A percentile compares a stretch with the other conserved stretches of the same genome.
phyloP scores from a whole-genome alignment of 2,888 invertebrate genomes.

The Mythimna pallens region DNA sequence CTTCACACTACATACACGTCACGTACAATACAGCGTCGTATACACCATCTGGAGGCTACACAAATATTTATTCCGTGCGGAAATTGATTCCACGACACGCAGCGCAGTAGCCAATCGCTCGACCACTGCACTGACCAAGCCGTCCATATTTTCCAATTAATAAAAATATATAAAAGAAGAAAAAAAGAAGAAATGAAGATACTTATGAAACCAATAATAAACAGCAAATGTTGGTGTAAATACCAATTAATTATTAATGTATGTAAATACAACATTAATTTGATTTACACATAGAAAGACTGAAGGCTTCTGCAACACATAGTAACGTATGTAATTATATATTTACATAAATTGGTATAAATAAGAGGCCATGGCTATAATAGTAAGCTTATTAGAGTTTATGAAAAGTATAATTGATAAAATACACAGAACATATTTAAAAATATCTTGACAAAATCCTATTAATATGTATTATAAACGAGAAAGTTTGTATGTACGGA shows the following conservation, averaged over 20 bases:
- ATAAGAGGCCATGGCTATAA: conserved; percentile 18
- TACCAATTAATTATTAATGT: conserved; percentile 7
- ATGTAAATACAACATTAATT: conserved; percentile 18
- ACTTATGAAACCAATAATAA: neutral
- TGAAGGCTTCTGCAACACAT: conserved; percentile 23
- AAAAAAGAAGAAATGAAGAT: neutral
- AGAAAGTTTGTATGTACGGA: too few species aligned
- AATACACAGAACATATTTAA: neutral
- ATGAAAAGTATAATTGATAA: conserved; percentile 11
- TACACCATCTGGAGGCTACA: too few species aligned
- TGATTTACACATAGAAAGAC: conserved; percentile 12
- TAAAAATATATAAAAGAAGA: neutral
- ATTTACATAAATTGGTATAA: conserved; percentile 24
- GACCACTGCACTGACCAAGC: too few species aligned
- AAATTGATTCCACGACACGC: too few species aligned
- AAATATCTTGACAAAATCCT: neutral
- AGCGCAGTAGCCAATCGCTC: too few species aligned
- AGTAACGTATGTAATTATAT: conserved; percentile 11
- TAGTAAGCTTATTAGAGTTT: conserved; percentile 10
- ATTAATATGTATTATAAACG: too few species aligned
- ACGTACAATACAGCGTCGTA: too few species aligned
- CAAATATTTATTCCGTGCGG: too few species aligned
- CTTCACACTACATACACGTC: too few species aligned
- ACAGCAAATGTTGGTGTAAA: neutral
- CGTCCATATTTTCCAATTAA: neutral